Conservation (phyloP, 2,113 vertebrate genomes). For the Sylvicapra grimmia region DNA sequence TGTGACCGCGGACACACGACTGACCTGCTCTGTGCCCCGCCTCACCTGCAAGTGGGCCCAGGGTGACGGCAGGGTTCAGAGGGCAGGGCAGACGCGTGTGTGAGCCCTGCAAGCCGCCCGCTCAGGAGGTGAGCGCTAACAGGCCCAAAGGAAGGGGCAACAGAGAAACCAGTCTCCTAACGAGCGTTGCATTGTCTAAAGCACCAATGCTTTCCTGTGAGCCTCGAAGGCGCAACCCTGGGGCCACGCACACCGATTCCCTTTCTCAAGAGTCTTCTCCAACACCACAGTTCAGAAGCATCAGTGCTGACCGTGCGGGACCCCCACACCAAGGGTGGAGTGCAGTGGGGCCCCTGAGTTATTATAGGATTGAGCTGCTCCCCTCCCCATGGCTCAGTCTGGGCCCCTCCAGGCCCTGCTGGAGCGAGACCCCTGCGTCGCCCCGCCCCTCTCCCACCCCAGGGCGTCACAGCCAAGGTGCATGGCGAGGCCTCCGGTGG, state of each 20-base stretch:
- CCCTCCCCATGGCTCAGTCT: fast-evolving
- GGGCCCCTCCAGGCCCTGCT: not conserved
- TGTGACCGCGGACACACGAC: too few relatives aligned
- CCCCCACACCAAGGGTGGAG: not conserved
- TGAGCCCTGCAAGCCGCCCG: too few relatives aligned
- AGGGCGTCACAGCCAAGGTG: too few relatives aligned
- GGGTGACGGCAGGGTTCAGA: too few relatives aligned
- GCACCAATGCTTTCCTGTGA: fast-evolving
- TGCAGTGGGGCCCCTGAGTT: fast-evolving
- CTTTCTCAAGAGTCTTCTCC: not conserved
- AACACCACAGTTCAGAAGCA: not conserved
- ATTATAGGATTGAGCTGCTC: not conserved
- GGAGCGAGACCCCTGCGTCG: fast-evolving
- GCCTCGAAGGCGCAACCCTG: fast-evolving
- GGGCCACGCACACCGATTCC: fast-evolving
- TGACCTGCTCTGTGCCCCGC: too few relatives aligned
- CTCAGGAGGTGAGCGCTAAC: fast-evolving
- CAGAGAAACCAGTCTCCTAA: fast-evolving
- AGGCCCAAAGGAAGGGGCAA: fast-evolving
- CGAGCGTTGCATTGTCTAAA: fast-evolving
- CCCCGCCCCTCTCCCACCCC: too few relatives aligned
- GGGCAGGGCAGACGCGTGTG: too few relatives aligned
- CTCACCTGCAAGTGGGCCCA: too few relatives aligned
- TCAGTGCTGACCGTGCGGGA: fast-evolving
- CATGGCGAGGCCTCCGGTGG: fast-evolving